Conservation (phyloP, 1,140 invertebrate genomes). For the Araneus ventricosus region DNA sequence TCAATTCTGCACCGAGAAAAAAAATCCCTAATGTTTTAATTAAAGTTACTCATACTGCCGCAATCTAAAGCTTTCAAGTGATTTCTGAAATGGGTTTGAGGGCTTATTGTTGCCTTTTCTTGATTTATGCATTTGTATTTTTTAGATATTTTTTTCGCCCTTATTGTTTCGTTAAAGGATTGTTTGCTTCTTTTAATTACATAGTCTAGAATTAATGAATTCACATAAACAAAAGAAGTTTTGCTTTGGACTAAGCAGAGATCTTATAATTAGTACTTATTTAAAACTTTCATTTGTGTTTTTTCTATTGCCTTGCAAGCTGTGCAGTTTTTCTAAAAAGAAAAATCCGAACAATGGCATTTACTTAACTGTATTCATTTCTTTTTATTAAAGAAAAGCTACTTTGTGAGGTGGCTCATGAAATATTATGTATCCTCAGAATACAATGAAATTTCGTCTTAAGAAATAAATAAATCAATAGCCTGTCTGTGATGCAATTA, state of each 20-base stretch:
- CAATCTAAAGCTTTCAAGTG: constrained; percentile 4
- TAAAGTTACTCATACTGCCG: neutral
- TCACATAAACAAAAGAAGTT: constrained; percentile 12
- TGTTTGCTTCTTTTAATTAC: constrained; percentile 21
- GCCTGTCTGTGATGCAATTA: no score
- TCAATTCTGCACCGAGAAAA: neutral
- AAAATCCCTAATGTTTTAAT: constrained; percentile 23
- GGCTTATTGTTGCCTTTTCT: constrained; percentile 6
- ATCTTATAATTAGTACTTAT: constrained; percentile 22
- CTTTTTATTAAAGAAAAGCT: neutral
- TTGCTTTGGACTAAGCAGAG: neutral
- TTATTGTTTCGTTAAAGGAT: constrained; percentile 10
- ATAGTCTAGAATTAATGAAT: constrained; percentile 14
- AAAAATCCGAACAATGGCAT: neutral
- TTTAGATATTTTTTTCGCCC: neutral
- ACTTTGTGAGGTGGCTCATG: neutral
- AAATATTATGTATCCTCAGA: neutral
- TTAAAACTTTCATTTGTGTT: neutral
- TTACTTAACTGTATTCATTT: neutral
- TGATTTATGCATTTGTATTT: constrained; percentile 28
- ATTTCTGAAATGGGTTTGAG: constrained; percentile 25
- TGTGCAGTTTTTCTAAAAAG: neutral
- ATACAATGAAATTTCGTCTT: neutral
- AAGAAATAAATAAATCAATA: no score
- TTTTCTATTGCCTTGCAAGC: neutral